Evolutionary conservation across 2,797 vertebrate species (phyloP), one percentile per base, ranked within the genome.

Genomic region (Melanotaenia boesemani): DNA sequence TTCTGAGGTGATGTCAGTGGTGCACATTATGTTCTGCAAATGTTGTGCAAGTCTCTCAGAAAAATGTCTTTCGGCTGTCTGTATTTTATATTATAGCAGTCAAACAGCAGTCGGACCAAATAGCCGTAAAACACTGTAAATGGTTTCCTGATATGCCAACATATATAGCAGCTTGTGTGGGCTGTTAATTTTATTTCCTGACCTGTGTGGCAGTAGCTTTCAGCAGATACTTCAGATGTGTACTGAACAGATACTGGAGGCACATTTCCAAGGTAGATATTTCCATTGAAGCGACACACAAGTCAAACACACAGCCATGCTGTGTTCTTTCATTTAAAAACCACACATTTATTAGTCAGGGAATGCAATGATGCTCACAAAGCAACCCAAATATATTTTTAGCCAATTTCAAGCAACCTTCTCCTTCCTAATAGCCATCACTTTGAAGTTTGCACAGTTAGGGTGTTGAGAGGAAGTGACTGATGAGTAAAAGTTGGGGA

Each of bases 121-220:
- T 56, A 39, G 77, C 67, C 62, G 60, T 79, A 44, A 75, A 78
- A 55, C 28, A 22, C 69, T 62, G 6, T 71, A 73, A 86, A 82
- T 63, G 71, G 2, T 39, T 34, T 50, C 41, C 59, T 72, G 67
- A 77, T 78, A 79, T 41, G 74, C 63, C 67, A 58, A 54, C 76
- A 74, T 60, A 70, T 77, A 81, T 75, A 80, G 77, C 77, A 64
- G 84, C 66, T 63, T 87, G 87, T 60, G 87, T 91, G 80, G 89
- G 88, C 56, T 89, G 85, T 90, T 89, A 91, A 79, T 82, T 85
- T 89, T 67, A 85, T 84, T 85, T 83, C 69, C 78, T 65, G 28
- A 73, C 76, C 85, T 76, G 86, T 65, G 63, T 83, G 83, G 78
- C 84, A 86, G 82, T 77, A 78, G 86, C 82, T 87, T 80, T 67